Base-by-base conservation (phyloP, 2,888 invertebrate species). In the Lithophane semibrunnea region DNA sequence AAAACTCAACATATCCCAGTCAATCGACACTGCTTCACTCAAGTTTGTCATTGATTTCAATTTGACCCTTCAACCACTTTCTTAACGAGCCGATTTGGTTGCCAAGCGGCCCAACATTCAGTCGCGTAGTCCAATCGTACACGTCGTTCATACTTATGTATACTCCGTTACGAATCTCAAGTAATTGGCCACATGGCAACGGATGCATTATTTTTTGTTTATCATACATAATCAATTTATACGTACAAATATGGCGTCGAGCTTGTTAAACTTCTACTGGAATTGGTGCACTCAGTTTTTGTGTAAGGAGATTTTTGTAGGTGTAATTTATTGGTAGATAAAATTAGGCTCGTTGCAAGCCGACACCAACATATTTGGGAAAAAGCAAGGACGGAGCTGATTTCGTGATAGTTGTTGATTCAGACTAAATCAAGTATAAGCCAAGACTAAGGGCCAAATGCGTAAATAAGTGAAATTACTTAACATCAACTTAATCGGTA, bases 151-250 rank as follows among this genome's bases (percentile, higher is more conserved):
- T 79, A 67, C 79, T 78, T 83, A 71, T 47, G 61, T 70, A 66
- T 61, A 56, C 18, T 58, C 58, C 21, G 21, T 63, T 84, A 54
- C 67, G 58, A 37, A 58, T 79, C 56, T 63, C 69, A 64, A 75
- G 68, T 86, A 80, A 78, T 86, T 84, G 79, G 42, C 66, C 56
- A 81, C 80, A 79, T 69, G 54, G 65, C 63, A 73, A 63, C 79
- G 78, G 63, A 66, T 72, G 71, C 65, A 80, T 83, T 54, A 58
- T 74, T 86, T 87, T 88, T 77, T 77, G 61, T 74, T 69, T 72
- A 64, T 54, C 60, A 80, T 71, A 75, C 72, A 75, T 77, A 86
- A 88, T 87, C 87, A 87, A 82, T 82, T 75, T 64, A 52, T 12
- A 79, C 88, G 8, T 75, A 37, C 37, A 37, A 5, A 75, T 67